Evolutionary conservation across 2,797 vertebrate species (phyloP).

Genomic region (Rhabdophis nuchalis): DNA sequence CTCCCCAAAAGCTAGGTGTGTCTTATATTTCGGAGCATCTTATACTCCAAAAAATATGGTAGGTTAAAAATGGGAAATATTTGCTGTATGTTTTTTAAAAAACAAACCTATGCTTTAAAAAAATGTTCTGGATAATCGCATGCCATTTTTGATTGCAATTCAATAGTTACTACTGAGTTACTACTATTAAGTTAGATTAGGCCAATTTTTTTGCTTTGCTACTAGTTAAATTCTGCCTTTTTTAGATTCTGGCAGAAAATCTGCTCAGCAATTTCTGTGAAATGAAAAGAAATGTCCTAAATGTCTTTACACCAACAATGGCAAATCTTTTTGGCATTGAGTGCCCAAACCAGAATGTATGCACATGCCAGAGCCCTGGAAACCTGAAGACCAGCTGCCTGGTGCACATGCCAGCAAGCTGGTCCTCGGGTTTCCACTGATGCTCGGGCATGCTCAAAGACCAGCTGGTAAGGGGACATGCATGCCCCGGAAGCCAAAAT

Average conservation of each 20-base stretch:
- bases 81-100: slow-evolving; percentile 46
- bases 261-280: slow-evolving; percentile 44
- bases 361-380: too few species aligned
- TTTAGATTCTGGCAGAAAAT: slow-evolving; percentile 46
- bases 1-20: too few species aligned
- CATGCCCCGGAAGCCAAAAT: too few species aligned
- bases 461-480: too few species aligned
- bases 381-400: too few species aligned
- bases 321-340: too few species aligned
- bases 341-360: too few species aligned
- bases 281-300: slow-evolving; percentile 51
- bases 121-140: slow-evolving; percentile 44
- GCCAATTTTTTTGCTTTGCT: slow-evolving; percentile 61
- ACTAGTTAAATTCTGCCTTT: slow-evolving; percentile 46
- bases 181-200: slow-evolving; percentile 40
- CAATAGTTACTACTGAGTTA: slow-evolving; percentile 21
- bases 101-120: slow-evolving; percentile 31
- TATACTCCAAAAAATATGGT: too few species aligned
- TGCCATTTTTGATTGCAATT: slow-evolving; percentile 61
- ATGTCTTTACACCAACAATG: slow-evolving; percentile 51
- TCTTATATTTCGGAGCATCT: too few species aligned
- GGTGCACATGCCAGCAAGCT: too few species aligned
- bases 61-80: slow-evolving; percentile 50
- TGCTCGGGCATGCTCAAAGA: too few species aligned
- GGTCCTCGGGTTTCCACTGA: too few species aligned